Evolutionary conservation across 2,113 vertebrate species (phyloP).

Genomic region (Mandrillus leucophaeus): DNA sequence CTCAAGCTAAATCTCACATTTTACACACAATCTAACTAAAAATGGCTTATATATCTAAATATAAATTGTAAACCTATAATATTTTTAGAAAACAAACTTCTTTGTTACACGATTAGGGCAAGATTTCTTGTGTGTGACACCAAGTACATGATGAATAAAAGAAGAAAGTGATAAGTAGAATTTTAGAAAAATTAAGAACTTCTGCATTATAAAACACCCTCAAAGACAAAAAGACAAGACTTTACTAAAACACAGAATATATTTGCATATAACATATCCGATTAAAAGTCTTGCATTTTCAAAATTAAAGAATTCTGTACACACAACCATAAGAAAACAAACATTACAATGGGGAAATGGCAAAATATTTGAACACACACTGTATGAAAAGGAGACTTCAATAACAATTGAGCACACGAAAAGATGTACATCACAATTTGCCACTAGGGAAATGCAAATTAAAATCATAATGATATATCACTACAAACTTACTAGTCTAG

Average conservation of each 20-base stretch:
- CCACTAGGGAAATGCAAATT: neutral
- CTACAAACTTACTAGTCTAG: neutral
- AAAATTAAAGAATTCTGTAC: neutral
- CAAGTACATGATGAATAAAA: neutral
- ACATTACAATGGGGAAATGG: neutral
- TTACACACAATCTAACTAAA: neutral
- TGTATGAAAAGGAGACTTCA: neutral
- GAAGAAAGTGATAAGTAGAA: neutral
- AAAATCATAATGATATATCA: neutral
- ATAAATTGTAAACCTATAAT: neutral
- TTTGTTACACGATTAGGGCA: neutral
- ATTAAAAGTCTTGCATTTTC: neutral
- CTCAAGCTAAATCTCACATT: neutral
- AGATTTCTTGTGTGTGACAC: neutral
- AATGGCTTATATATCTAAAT: neutral
- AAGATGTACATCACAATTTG: neutral
- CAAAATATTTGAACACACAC: neutral
- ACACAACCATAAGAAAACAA: neutral
- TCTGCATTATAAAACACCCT: neutral
- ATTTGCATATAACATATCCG: neutral
- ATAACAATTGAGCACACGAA: neutral
- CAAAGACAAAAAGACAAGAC: neutral
- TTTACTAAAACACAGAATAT: neutral
- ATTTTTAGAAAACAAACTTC: neutral
- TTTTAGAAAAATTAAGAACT: neutral